A percentile compares a stretch with the other conserved stretches of the same genome.
Conservation (phyloP, 1,140 invertebrate species). For the Drosophila mauritiana region DNA sequence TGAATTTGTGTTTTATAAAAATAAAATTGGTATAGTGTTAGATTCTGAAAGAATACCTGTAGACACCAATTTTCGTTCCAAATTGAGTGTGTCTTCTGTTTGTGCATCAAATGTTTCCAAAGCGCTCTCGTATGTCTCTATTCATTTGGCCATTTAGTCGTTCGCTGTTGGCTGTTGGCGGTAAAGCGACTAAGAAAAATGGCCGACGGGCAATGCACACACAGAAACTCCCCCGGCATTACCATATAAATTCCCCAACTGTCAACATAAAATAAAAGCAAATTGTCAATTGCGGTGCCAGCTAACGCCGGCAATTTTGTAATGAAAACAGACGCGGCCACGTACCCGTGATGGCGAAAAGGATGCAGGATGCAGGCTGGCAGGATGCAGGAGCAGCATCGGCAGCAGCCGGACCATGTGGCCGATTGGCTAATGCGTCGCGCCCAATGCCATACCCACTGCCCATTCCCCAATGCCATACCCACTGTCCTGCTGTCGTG, state of each 20-base stretch:
- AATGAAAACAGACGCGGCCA: conserved; percentile 68
- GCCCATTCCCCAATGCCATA: not conserved
- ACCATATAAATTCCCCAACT: conserved; percentile 78
- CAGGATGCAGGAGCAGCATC: not conserved
- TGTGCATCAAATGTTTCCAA: not conserved
- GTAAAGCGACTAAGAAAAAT: conserved; percentile 60
- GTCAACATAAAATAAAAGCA: conserved; percentile 78
- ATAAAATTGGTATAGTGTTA: too few relatives aligned
- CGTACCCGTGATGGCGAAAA: conserved; percentile 16
- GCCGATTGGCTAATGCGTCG: conserved; percentile 55
- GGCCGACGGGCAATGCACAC: conserved; percentile 27
- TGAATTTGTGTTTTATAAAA: too few relatives aligned
- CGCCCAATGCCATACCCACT: not conserved
- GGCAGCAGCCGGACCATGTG: conserved; percentile 30
- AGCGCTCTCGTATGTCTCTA: conserved; percentile 20
- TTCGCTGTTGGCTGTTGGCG: not conserved
- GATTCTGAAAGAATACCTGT: too few relatives aligned
- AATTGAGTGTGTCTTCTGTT: not conserved
- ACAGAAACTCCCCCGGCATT: conserved; percentile 33
- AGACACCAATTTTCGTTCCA: too few relatives aligned
- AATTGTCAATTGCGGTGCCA: conserved; percentile 78
- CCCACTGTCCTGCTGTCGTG: conserved; percentile 35
- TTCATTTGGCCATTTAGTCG: conserved; percentile 56
- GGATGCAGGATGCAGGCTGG: not conserved
- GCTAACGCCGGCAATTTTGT: conserved; percentile 70